These are phyloP conservation scores for Sylvia atricapilla DNA, from an alignment of 2,113 vertebrate species.

Conservation along the genomic window DNA sequence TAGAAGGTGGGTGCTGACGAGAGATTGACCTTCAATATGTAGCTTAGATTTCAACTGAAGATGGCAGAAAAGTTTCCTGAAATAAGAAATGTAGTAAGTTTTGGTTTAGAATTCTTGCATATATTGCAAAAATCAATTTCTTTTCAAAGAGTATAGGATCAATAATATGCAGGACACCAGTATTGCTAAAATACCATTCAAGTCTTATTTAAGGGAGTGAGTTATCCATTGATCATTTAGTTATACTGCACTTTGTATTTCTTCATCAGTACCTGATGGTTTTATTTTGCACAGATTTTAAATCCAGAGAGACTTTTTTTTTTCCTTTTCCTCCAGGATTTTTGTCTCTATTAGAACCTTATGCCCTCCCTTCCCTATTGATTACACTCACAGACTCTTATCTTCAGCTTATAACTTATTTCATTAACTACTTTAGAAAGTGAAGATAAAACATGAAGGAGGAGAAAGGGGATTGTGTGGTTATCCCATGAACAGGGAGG, in stretches of 20 bases:
- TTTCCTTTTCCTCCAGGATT: background rate
- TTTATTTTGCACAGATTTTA: background rate
- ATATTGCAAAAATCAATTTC: background rate
- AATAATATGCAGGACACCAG: background rate
- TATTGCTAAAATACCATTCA: constrained; percentile 23
- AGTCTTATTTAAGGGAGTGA: constrained; percentile 11
- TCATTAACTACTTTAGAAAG: constrained; percentile 1
- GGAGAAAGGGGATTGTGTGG: background rate
- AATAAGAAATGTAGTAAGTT: background rate
- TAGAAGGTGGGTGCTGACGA: background rate
- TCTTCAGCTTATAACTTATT: constrained; percentile 22
- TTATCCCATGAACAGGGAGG: background rate
- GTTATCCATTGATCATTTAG: constrained; percentile 24
- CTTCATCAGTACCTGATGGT: background rate
- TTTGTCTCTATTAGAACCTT: background rate
- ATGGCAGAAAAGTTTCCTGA: constrained; percentile 29
- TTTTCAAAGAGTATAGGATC: background rate
- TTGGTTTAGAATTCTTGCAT: background rate
- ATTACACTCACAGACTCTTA: background rate
- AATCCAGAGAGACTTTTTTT: background rate
- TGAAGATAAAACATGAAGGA: constrained; percentile 2
- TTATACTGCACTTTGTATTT: constrained; percentile 6
- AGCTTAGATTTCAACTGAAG: constrained; percentile 11
- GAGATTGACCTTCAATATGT: background rate
- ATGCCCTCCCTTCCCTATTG: background rate